A percentile compares a stretch with the other conserved stretches of the same genome.
Conservation (phyloP, 2,797 vertebrate genomes). For the Ctenosaura bakeri region DNA sequence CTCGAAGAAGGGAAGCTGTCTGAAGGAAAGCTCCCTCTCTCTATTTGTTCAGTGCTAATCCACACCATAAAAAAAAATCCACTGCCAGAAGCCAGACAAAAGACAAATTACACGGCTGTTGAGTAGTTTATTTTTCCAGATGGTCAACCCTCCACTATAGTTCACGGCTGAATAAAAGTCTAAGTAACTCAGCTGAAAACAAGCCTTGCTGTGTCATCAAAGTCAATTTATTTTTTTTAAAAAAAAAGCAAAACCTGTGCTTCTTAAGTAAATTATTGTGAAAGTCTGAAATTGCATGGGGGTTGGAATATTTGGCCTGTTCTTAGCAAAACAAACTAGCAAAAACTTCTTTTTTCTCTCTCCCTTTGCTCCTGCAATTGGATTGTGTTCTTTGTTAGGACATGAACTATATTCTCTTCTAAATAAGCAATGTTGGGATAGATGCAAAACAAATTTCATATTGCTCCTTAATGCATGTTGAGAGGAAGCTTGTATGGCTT, state of each 20-base stretch:
- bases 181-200: slow-evolving; percentile 67
- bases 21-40: slow-evolving; percentile 66
- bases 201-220: slow-evolving; percentile 57
- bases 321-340: slow-evolving; percentile 61
- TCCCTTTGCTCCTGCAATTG: slow-evolving; percentile 42
- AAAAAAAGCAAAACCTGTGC: slow-evolving; percentile 54
- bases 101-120: slow-evolving; percentile 77
- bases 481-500: neutral
- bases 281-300: slow-evolving; percentile 57
- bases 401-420: slow-evolving; percentile 35
- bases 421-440: too few species aligned
- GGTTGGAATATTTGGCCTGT: slow-evolving; percentile 54
- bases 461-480: neutral
- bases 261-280: slow-evolving; percentile 68
- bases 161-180: slow-evolving; percentile 70
- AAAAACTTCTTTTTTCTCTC: slow-evolving; percentile 47
- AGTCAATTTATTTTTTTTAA: slow-evolving; percentile 62
- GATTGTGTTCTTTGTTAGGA: slow-evolving; percentile 41
- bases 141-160: slow-evolving; percentile 71
- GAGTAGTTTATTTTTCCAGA: slow-evolving; percentile 77
- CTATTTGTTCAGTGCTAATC: slow-evolving; percentile 73
- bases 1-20: slow-evolving; percentile 56
- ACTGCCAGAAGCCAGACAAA: slow-evolving; percentile 76
- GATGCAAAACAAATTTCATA: neutral
- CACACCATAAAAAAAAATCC: slow-evolving; percentile 49